Conservation (phyloP, 1,140 invertebrate species). For the Augochlora pura region DNA sequence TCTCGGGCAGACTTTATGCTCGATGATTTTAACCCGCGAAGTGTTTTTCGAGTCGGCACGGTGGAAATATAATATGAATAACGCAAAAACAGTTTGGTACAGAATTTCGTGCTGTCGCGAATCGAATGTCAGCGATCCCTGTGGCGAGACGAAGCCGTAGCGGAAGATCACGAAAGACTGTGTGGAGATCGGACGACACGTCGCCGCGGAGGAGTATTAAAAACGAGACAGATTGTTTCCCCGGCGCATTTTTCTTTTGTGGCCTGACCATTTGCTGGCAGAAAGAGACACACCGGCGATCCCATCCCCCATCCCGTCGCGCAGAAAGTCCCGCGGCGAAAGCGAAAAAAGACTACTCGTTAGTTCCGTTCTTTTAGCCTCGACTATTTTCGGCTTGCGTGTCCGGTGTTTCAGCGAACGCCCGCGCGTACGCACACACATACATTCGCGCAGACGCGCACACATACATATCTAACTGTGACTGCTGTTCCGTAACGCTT, state of each 20-base stretch:
- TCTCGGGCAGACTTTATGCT: no score
- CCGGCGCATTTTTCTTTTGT: background rate
- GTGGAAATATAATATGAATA: no score
- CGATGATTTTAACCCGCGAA: no score
- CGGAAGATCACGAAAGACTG: background rate
- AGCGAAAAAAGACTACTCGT: conserved; percentile 27
- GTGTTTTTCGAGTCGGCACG: no score
- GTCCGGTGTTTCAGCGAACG: background rate
- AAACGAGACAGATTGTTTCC: conserved; percentile 11
- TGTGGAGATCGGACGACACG: background rate
- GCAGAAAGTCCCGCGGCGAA: background rate
- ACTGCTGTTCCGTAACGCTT: conserved; percentile 20
- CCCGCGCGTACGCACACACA: background rate
- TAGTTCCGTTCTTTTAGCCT: conserved; percentile 18
- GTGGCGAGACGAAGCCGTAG: no score
- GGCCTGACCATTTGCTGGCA: background rate
- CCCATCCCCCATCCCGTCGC: background rate
- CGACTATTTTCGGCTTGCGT: conserved; percentile 6
- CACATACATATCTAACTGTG: background rate
- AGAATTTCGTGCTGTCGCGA: no score
- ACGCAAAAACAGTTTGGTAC: no score
- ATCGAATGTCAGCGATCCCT: no score
- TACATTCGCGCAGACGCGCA: no score
- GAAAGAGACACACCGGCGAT: background rate
- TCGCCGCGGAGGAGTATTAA: background rate